Percentiles rank a stretch among this genome's conserved stretches.
These are phyloP conservation scores for Chrysodeixis includens DNA, from an alignment of 2,888 invertebrate species.

Conservation along the genomic window DNA sequence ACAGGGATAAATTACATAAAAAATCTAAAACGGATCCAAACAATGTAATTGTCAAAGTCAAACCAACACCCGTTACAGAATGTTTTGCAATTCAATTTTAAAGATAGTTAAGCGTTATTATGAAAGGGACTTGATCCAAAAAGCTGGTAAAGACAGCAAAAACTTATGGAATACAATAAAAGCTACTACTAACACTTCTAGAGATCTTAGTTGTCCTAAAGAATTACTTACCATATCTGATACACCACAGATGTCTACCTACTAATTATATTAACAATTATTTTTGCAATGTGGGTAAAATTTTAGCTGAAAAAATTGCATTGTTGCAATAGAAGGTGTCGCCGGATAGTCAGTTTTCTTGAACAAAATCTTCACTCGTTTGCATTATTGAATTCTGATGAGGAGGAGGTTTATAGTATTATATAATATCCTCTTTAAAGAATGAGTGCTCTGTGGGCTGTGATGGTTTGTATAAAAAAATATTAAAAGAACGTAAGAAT, in stretches of 20 bases:
- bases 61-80: slow-evolving; percentile 6
- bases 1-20: slow-evolving; percentile 11
- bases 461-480: no score
- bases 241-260: slow-evolving; percentile 6
- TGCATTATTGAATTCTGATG: slow-evolving; percentile 7
- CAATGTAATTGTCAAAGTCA: neutral
- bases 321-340: slow-evolving; percentile 11
- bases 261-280: slow-evolving; percentile 6
- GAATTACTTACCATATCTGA: slow-evolving; percentile 1
- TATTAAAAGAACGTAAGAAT: no score
- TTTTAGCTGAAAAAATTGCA: slow-evolving; percentile 23
- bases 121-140: neutral
- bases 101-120: slow-evolving; percentile 3
- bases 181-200: slow-evolving; percentile 1
- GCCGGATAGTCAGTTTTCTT: slow-evolving; percentile 5
- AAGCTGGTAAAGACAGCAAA: slow-evolving; percentile 10
- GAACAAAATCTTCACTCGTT: slow-evolving; percentile 5
- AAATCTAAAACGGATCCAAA: neutral
- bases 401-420: neutral
- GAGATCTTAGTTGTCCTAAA: neutral
- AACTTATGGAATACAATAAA: slow-evolving; percentile 9
- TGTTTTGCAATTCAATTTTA: slow-evolving; percentile 3
- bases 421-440: slow-evolving; percentile 2
- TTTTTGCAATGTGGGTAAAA: slow-evolving; percentile 7
- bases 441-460: no score